phyloP scores from a whole-genome alignment of 2,797 vertebrate genomes.

The Karalla daura region DNA sequence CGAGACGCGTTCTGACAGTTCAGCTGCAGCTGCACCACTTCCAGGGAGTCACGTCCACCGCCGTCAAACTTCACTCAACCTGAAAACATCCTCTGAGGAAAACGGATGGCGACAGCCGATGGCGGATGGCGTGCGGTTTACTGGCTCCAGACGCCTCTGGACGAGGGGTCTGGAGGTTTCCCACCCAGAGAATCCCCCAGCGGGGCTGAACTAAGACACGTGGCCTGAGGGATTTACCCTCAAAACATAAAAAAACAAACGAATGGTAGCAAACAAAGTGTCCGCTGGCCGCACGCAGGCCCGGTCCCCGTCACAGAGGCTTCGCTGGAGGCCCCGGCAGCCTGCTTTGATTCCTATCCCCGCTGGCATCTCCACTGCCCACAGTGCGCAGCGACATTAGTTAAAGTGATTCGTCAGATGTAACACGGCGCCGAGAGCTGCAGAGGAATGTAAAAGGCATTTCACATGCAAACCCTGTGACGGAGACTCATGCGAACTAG shows the following conservation, averaged over 20 bases:
- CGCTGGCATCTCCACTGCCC: slow-evolving; percentile 50
- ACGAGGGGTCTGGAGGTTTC: slow-evolving; percentile 22
- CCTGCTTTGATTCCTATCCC: slow-evolving; percentile 56
- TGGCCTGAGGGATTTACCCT: slow-evolving; percentile 50
- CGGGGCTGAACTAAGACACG: slow-evolving; percentile 55
- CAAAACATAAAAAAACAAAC: slow-evolving; percentile 37
- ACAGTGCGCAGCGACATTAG: slow-evolving; percentile 51
- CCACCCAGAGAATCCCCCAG: slow-evolving; percentile 20
- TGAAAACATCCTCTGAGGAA: slow-evolving; percentile 36
- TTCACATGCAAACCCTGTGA: slow-evolving; percentile 40
- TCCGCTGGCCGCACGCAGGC: slow-evolving; percentile 28
- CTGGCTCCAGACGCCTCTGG: slow-evolving; percentile 10
- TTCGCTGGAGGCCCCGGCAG: slow-evolving; percentile 43
- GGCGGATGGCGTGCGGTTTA: slow-evolving; percentile 41
- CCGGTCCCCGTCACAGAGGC: slow-evolving; percentile 29
- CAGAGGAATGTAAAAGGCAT: slow-evolving; percentile 42
- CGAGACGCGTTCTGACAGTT: slow-evolving; percentile 23
- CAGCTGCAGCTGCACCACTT: slow-evolving; percentile 20
- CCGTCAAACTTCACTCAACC: slow-evolving; percentile 20
- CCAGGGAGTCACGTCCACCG: slow-evolving; percentile 14
- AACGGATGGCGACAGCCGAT: slow-evolving; percentile 32
- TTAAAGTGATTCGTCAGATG: slow-evolving; percentile 70
- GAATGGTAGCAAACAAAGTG: slow-evolving; percentile 55
- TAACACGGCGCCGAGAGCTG: slow-evolving; percentile 52
- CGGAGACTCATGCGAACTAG: slow-evolving; percentile 24